These are phyloP conservation scores for Drosophila stalkeri DNA, from an alignment of 2,888 invertebrate genomes.

Conservation along the genomic window DNA sequence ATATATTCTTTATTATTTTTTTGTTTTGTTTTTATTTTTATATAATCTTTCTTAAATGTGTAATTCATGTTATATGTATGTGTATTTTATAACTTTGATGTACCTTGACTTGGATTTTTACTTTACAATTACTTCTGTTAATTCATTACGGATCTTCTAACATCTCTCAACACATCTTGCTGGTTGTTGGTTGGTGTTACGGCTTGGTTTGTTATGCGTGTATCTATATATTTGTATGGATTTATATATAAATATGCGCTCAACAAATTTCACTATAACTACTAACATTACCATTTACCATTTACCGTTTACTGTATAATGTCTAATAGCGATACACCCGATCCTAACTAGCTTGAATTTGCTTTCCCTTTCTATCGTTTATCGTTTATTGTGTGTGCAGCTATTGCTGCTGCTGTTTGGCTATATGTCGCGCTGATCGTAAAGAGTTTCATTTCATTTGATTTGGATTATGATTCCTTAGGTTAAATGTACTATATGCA, in stretches of 20 bases:
- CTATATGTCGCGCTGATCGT: slow-evolving; percentile 39
- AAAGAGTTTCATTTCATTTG: slow-evolving; percentile 31
- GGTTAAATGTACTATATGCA: slow-evolving; percentile 63
- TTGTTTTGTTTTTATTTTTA: slow-evolving; percentile 61
- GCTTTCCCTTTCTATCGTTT: slow-evolving; percentile 34
- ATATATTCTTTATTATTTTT: slow-evolving; percentile 76
- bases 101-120: slow-evolving; percentile 61
- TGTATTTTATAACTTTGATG: slow-evolving; percentile 64
- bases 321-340: slow-evolving; percentile 46
- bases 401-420: slow-evolving; percentile 13
- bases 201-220: slow-evolving; percentile 24
- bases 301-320: slow-evolving; percentile 52
- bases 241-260: slow-evolving; percentile 54
- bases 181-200: slow-evolving; percentile 25
- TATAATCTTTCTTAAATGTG: slow-evolving; percentile 80
- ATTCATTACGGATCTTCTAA: slow-evolving; percentile 42
- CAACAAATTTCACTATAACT: slow-evolving; percentile 77
- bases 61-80: slow-evolving; percentile 70
- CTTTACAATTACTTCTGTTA: slow-evolving; percentile 52
- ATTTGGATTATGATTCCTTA: slow-evolving; percentile 41
- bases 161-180: slow-evolving; percentile 16
- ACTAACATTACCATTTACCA: slow-evolving; percentile 64
- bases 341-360: slow-evolving; percentile 63
- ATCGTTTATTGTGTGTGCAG: slow-evolving; percentile 50
- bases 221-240: slow-evolving; percentile 40